Percentiles rank a stretch among this genome's conserved stretches.
Evolutionary conservation across 1,140 invertebrate species (phyloP).

Genomic region (Drosophila kikkawai): DNA sequence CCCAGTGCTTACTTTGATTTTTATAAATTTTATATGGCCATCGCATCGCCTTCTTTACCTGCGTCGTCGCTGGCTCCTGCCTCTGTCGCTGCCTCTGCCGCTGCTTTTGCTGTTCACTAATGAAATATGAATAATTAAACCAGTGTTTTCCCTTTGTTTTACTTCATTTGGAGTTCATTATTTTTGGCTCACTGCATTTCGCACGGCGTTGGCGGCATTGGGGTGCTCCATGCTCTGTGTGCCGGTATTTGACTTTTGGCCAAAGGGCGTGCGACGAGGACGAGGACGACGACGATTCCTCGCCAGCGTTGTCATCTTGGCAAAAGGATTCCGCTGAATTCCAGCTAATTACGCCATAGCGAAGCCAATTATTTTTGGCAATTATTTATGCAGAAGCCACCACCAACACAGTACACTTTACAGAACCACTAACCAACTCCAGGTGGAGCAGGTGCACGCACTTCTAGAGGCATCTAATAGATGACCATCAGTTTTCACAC

Average conservation of each 20-base stretch:
- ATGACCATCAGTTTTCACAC: background rate
- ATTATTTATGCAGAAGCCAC: slow-evolving; percentile 28
- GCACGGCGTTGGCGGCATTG: background rate
- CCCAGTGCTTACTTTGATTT: slow-evolving; percentile 73
- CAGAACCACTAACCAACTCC: background rate
- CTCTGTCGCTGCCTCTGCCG: background rate
- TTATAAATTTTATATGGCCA: slow-evolving; percentile 79
- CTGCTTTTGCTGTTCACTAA: slow-evolving; percentile 58
- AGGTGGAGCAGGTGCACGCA: background rate
- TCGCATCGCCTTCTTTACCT: slow-evolving; percentile 24
- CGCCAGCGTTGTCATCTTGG: slow-evolving; percentile 28
- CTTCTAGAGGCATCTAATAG: background rate
- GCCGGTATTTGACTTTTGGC: slow-evolving; percentile 49
- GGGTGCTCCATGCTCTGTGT: background rate
- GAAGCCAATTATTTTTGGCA: slow-evolving; percentile 37
- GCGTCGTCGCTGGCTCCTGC: background rate
- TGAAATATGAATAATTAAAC: slow-evolving; percentile 82
- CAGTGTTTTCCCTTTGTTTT: slow-evolving; percentile 74
- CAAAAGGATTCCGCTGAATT: slow-evolving; percentile 26
- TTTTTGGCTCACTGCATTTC: slow-evolving; percentile 67
- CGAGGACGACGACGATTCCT: background rate
- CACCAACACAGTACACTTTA: background rate
- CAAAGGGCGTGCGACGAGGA: background rate
- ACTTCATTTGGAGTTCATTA: slow-evolving; percentile 81
- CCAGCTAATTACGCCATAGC: slow-evolving; percentile 25